Base-by-base conservation (phyloP, 2,113 vertebrate species). In the Henicopernis longicauda region DNA sequence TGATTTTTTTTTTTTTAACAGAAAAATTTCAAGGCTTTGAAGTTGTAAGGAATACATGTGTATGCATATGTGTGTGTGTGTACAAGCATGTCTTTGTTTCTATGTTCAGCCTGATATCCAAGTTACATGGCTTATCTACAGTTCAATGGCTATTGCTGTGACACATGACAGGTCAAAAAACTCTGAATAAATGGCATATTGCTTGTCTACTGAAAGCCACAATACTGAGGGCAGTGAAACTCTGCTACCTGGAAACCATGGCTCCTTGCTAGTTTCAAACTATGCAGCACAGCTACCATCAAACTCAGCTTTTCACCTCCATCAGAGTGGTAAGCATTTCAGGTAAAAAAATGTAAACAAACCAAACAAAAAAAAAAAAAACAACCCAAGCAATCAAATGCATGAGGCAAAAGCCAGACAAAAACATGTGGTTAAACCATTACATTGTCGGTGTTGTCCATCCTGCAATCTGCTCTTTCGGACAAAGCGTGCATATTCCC, bases 401-500 rank as follows among this genome's bases (percentile, higher is more conserved):
- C 45, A 73, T 26, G 44, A 89, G 20, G 32, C 31, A 67, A 73
- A 79, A 69, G 17, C 22, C n/a, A 80, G 59, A 23, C 11, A 23
- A 63, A 88, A 61, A 13, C 10, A 21, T 0, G 2, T 32, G 26
- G 36, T 67, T 87, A 52, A 55, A 23, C 38, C 0, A 0, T 72
- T 77, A 40, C 3, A 5, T 45, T 22, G 7, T 25, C 40, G 58
- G 14, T 36, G 10, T 55, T 70, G 36, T 52, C 42, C 38, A 25
- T 66, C 40, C 38, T 66, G 11, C 10, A 57, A 34, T 34, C 47
- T 34, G 27, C 32, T 76, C n/a, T 73, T 81, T 50, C 55, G 22
- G 73, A 95, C 69, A 69, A 74, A 84, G 16, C 1, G 2, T 22
- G 12, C 26, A 42, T 34, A 63, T 83, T 81, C 36, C 61, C 40